Conservation (phyloP, 2,113 vertebrate species). For the Pterocles gutturalis region DNA sequence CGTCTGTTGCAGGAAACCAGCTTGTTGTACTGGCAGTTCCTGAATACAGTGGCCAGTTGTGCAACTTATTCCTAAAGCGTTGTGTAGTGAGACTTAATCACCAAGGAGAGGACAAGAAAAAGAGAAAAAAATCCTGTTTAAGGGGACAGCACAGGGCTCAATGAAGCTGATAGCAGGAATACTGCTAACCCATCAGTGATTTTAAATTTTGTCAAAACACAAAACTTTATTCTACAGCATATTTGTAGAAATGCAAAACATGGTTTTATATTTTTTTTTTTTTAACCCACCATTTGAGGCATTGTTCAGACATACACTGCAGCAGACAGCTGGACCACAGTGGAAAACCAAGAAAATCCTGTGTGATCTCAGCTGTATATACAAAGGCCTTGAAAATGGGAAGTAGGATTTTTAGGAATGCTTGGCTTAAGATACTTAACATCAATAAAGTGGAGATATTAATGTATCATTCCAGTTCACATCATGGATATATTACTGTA, state of each 20-base stretch:
- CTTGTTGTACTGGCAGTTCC: not conserved
- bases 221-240: not conserved
- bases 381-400: not conserved
- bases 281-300: not conserved
- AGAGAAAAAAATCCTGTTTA: not conserved
- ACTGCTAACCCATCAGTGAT: not conserved
- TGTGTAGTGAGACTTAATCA: not conserved
- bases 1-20: not conserved
- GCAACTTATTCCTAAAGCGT: not conserved
- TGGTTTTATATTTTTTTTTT: not conserved
- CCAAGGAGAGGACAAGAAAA: not conserved
- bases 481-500: fast-evolving
- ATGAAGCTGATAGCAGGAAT: not conserved
- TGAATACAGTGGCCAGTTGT: not conserved
- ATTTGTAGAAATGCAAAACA: not conserved
- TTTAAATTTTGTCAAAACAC: not conserved
- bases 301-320: not conserved
- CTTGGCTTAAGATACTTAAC: not conserved
- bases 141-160: not conserved
- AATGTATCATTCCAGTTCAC: not conserved
- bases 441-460: not conserved
- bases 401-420: not conserved
- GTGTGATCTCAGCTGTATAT: not conserved
- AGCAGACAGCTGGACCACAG: not conserved
- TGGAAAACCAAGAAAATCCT: not conserved